phyloP scores from a whole-genome alignment of 2,797 vertebrate species.

The Eupleurogrammus muticus region DNA sequence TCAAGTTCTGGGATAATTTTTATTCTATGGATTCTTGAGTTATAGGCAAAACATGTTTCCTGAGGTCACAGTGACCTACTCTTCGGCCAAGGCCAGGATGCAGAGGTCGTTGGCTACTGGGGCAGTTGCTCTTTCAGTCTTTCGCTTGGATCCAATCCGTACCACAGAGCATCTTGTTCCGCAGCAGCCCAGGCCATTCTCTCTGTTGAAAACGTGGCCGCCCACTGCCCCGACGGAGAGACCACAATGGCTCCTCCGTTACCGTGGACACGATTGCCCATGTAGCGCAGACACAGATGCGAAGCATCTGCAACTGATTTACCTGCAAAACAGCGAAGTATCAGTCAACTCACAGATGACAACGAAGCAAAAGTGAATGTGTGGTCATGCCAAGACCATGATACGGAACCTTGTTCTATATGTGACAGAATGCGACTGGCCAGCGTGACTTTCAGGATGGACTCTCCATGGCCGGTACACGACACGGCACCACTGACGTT shows the following conservation, averaged over 20 bases:
- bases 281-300: constrained; percentile 75
- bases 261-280: constrained; percentile 79
- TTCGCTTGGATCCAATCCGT: constrained; percentile 76
- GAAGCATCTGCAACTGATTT: constrained; percentile 65
- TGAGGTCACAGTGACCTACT: no score
- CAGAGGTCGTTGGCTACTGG: constrained; percentile 13
- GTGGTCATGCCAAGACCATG: not conserved
- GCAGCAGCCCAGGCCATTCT: constrained; percentile 80
- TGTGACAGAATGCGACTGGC: constrained; percentile 81
- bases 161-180: constrained; percentile 73
- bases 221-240: constrained; percentile 79
- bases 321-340: constrained; percentile 59
- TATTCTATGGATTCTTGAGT: no score
- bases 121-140: constrained; percentile 54
- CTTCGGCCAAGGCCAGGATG: no score
- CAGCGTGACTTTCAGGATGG: constrained; percentile 83
- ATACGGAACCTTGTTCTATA: constrained; percentile 78
- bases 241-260: constrained; percentile 80
- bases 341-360: not conserved
- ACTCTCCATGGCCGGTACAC: constrained; percentile 80
- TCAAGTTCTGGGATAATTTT: no score
- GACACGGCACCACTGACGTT: constrained; percentile 77
- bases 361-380: not conserved
- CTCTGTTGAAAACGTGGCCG: constrained; percentile 79
- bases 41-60: no score